Evolutionary conservation across 2,113 vertebrate genomes (phyloP), one percentile per base, ranked within the genome.

Genomic region (Ciconia boyciana): DNA sequence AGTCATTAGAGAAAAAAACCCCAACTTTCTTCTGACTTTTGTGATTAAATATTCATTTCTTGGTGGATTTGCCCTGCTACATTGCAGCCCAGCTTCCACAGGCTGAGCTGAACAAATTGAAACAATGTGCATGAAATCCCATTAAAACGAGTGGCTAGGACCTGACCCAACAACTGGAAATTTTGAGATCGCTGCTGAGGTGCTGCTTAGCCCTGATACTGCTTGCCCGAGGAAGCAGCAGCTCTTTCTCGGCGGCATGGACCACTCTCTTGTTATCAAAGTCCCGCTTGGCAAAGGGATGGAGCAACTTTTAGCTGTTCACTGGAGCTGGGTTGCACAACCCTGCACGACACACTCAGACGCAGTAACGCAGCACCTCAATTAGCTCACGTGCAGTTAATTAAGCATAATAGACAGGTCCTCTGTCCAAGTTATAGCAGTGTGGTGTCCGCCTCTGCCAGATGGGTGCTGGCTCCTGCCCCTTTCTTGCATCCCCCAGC

Each of bases 361-460:
- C 2, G 2, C 32, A 41, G 43, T 8, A 58, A 22, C 1, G 11
- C 25, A 46, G n/a, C 60, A 15, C 51, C 48, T 57, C 66, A 48
- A 49, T 55, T 79, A 91, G 60, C 32, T 52, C 10, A 8, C 0
- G 4, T 7, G 75, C 26, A 55, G 46, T 41, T 91, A 90, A 90
- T 91, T 12, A 58, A 76, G 39, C 22, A 12, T 44, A 58, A 18
- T 4, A 9, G n/a, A 15, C 31, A 58, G 20, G 44, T 46, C 48
- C 28, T 58, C 61, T 61, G 21, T 20, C 55, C 31, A 6, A 5
- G 21, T 34, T 32, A 3, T 0, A 28, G 54, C 64, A 54, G 13
- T 0, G 4, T 0, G 1, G 20, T 26, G 62, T 5, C 32, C 17
- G 1, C 11, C 32, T 3, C 5, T 70, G 36, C 32, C 2, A 2